A percentile compares a stretch with the other conserved stretches of the same genome.
phyloP scores from a whole-genome alignment of 2,113 vertebrate species.

The Podilymbus podiceps region DNA sequence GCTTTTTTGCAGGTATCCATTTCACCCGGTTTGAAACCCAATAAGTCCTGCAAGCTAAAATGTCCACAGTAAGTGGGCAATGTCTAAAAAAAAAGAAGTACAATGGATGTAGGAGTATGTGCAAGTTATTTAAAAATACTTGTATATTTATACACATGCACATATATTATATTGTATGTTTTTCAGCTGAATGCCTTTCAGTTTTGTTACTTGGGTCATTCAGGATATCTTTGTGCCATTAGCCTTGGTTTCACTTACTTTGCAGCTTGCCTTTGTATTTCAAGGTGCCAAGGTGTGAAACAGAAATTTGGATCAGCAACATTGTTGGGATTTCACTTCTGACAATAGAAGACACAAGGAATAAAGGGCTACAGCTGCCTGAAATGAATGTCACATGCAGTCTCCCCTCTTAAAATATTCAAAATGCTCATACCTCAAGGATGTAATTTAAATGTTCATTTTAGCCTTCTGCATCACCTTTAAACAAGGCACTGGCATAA shows the following conservation, averaged over 20 bases:
- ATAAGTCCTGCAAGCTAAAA: neutral
- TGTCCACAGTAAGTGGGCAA: neutral
- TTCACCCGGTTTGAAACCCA: neutral
- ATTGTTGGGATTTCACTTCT: neutral
- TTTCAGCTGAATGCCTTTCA: neutral
- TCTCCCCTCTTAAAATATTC: conserved; percentile 24
- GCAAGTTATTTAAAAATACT: neutral
- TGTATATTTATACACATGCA: neutral
- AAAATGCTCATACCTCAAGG: conserved; percentile 14
- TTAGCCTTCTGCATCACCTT: conserved; percentile 33
- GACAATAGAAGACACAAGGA: neutral
- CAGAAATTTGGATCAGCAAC: neutral
- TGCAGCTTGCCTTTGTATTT: neutral
- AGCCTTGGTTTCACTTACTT: neutral
- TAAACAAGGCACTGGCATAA: neutral
- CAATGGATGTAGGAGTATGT: neutral
- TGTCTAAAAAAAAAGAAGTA: neutral
- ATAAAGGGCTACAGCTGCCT: neutral
- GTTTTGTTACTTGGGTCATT: neutral
- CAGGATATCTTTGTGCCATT: neutral
- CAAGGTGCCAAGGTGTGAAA: neutral
- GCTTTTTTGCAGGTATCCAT: neutral
- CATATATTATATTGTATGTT: neutral
- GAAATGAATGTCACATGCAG: neutral
- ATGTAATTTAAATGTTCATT: conserved; percentile 15